phyloP scores from a whole-genome alignment of 2,113 vertebrate species.

The sheep (Ovis aries) region ARS-UI_Ramb_v3.0 NC_056055.1:76484501-76485000 shows the following conservation, averaged over 20 bases:
- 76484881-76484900: slow-evolving; percentile 24
- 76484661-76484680: not conserved
- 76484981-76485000: not conserved
- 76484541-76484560: not conserved
- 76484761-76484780: not conserved
- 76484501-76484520: not conserved
- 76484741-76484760: slow-evolving; percentile 23
- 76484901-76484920: not conserved
- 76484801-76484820: too few species aligned
- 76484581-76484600: not conserved
- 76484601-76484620: not conserved
- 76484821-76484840: too few species aligned
- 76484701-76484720: not conserved
- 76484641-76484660: not conserved
- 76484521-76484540: not conserved
- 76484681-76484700: not conserved
- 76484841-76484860: too few species aligned
- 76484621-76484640: not conserved
- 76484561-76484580: not conserved
- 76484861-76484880: slow-evolving; percentile 20
- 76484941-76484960: slow-evolving; percentile 24
- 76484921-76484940: not conserved
- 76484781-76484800: too few species aligned
- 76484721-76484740: not conserved
- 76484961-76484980: not conserved